Base-by-base conservation (phyloP, 2,113 vertebrate species). In the Glaucidium brasilianum region DNA sequence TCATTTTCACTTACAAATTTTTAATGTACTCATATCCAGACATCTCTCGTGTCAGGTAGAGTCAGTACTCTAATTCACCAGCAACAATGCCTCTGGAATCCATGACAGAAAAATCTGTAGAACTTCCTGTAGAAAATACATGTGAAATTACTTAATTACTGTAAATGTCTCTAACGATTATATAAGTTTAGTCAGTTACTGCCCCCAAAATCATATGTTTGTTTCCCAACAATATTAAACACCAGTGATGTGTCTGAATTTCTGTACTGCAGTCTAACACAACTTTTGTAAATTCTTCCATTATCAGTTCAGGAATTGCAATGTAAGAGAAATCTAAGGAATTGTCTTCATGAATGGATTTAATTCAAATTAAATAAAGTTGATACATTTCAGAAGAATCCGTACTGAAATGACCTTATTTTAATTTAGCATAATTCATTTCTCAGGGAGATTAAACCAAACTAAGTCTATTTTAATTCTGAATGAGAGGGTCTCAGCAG, bases 391-490 rank as follows among this genome's bases (percentile, higher is more conserved):
- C 64, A 68, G 25, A 87, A 83, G 52, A 80, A 56, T 79, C 21
- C 39, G 60, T 79, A 89, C 43, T 74, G n/a, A 84, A 78, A 35
- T 64, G 60, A 71, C 73, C 29, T 81, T 56, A 47, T 67, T 89
- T 83, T 88, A 81, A 34, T 91, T 76, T 72, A 92, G 30, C 35
- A 45, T 81, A 74, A 89, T 75, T 89, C 4, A 66, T 89, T 91
- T 95, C 23, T 95, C 14, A 91, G 69, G 60, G 34, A 96, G 87
- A 60, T 81, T 30, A 74, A 92, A 71, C 47, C 34, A 71, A 94
- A 69, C 11, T 49, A 49, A 81, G 76, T 77, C 52, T 81, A 10
- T 89, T 87, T 86, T 78, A 68, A 78, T 94, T 94, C 52, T 69
- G 71, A 94, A 72, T 88, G 41, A 94, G 64, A 67, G 21, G 3